Conservation (phyloP, 2,797 vertebrate species). For the Acipenser transmontanus region DNA sequence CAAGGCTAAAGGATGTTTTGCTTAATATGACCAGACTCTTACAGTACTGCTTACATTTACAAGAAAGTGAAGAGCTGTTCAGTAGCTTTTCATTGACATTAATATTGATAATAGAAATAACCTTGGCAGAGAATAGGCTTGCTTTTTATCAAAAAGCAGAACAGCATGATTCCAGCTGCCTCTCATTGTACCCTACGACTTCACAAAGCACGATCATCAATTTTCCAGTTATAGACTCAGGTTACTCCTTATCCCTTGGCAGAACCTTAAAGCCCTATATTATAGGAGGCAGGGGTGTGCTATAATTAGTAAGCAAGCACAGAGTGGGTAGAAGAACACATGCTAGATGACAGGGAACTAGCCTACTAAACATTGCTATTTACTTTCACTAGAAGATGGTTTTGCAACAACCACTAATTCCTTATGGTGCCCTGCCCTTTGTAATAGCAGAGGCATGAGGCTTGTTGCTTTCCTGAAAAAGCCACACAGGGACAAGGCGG, state of each 20-base stretch:
- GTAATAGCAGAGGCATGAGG: background rate
- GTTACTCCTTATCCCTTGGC: background rate
- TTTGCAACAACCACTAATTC: slow-evolving; percentile 6
- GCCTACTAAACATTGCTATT: background rate
- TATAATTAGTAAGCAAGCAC: slow-evolving; percentile 6
- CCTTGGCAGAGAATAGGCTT: too few relatives aligned
- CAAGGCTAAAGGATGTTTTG: too few relatives aligned
- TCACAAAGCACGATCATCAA: too few relatives aligned
- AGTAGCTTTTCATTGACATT: too few relatives aligned
- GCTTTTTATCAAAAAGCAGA: too few relatives aligned
- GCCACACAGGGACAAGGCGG: background rate
- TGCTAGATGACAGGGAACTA: slow-evolving; percentile 1
- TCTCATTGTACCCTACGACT: too few relatives aligned
- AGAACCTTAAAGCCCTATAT: background rate
- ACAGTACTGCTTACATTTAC: too few relatives aligned
- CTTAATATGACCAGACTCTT: too few relatives aligned
- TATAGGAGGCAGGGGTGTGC: background rate
- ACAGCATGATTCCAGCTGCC: too few relatives aligned
- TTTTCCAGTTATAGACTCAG: background rate
- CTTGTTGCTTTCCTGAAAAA: background rate
- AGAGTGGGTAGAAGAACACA: background rate
- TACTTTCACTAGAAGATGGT: slow-evolving; percentile 3
- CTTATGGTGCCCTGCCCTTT: background rate
- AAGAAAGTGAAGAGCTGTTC: too few relatives aligned
- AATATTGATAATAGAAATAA: too few relatives aligned